Conservation (phyloP, 2,113 vertebrate genomes). For the Bubalus kerabau region DNA sequence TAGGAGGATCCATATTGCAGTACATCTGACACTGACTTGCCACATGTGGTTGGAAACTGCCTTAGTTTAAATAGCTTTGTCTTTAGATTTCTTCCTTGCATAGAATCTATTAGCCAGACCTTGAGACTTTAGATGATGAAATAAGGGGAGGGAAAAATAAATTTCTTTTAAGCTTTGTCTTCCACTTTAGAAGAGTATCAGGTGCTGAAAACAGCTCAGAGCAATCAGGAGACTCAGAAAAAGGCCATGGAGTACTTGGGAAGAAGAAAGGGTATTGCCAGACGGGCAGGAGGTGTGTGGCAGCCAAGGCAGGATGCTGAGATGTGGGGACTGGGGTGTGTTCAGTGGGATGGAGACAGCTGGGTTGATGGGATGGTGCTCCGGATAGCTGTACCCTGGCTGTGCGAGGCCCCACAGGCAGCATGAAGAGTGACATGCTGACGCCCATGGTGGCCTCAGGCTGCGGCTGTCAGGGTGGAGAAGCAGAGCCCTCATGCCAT, state of each 20-base stretch:
- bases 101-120: background rate
- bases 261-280: background rate
- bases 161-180: background rate
- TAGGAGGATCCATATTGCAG: fast-evolving
- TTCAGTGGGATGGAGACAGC: background rate
- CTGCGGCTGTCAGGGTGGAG: background rate
- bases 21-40: background rate
- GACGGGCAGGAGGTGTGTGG: background rate
- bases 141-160: background rate
- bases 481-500: background rate
- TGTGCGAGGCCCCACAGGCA: background rate
- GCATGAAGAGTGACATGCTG: background rate
- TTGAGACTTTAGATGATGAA: background rate
- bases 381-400: background rate
- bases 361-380: background rate
- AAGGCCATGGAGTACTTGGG: background rate
- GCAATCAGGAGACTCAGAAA: background rate
- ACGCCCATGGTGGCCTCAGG: background rate
- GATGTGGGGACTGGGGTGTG: background rate
- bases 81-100: background rate
- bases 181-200: background rate
- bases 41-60: background rate
- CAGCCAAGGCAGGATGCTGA: background rate
- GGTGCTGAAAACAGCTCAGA: background rate
- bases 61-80: background rate